Conservation (phyloP, 92 coral and sea anemone genomes). For the Scolanthus callimorphus region DNA sequence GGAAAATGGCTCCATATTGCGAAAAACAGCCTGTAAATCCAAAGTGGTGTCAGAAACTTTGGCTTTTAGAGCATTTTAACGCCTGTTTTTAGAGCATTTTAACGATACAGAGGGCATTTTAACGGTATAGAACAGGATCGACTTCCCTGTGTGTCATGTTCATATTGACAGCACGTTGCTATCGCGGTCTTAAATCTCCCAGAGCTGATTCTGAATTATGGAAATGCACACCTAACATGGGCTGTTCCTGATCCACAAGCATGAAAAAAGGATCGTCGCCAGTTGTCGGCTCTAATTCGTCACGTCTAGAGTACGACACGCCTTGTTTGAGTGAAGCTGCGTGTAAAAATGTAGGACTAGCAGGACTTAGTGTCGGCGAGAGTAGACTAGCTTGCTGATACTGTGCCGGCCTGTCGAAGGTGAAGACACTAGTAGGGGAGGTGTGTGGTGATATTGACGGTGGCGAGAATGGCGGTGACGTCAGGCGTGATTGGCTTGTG, state of each 20-base stretch:
- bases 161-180: background rate
- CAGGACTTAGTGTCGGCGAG: conserved; percentile 89
- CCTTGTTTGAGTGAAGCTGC: conserved; percentile 52
- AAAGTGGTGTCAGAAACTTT: too few relatives aligned
- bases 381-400: conserved; percentile 77
- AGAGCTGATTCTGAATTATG: conserved; percentile 60
- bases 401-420: conserved; percentile 84
- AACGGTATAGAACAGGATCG: too few relatives aligned
- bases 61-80: too few relatives aligned
- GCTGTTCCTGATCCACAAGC: conserved; percentile 71
- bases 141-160: too few relatives aligned
- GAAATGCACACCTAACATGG: conserved; percentile 69
- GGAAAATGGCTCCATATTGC: too few relatives aligned
- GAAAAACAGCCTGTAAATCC: too few relatives aligned
- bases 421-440: conserved; percentile 73
- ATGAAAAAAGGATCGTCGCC: conserved; percentile 71
- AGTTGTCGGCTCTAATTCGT: conserved; percentile 55
- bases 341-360: conserved; percentile 78
- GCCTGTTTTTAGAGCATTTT: too few relatives aligned
- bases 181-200: conserved; percentile 75
- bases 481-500: conserved; percentile 63
- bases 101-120: too few relatives aligned
- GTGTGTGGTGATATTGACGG: conserved; percentile 92
- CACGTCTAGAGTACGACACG: conserved; percentile 44
- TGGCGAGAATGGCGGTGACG: conserved; percentile 89